Base-by-base conservation (phyloP, 2,888 invertebrate genomes). In the Osmoderma eremita region DNA sequence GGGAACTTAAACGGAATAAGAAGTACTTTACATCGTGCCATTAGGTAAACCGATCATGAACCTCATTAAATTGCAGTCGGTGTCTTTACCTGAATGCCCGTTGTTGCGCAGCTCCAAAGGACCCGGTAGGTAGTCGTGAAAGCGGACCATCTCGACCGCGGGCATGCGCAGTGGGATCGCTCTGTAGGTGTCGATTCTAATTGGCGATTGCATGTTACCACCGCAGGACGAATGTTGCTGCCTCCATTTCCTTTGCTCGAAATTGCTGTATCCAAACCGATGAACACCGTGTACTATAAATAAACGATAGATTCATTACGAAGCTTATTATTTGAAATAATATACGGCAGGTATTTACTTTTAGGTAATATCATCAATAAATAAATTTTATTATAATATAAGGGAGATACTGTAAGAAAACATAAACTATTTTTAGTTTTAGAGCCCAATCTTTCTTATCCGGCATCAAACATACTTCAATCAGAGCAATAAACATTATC, bases 61-160 rank as follows among this genome's bases (percentile, higher is more conserved):
- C 48, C 30, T 45, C 48, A 61, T 61, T 61, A 30, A 45, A 61
- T 48, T 61, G 30, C 48, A 30, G 45, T 45, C 17, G 10, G 10
- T 24, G 30, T 30, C 5, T 30, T 74, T 81, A 88, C 91, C 90
- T 75, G 91, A 90, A 79, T 91, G 90, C 2, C 91, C 91, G 75
- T 89, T 91, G 75, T 91, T 91, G 50, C 85, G 85, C 69, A 88
- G 83, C 53, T 85, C 85, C 24, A 91, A 80, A 2, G 90, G 89
- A 54, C 86, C 85, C 3, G 88, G 87, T 53, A 91, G 80, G 10
- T 86, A 85, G 80, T 91, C 88, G 77, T 90, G 90, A 81, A 90
- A 91, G 12, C 90, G 89, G 72, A 90, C 86, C 81, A 89, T 87
- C 79, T 91, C 91, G 77, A 91, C 84, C 5, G 91, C 90, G 0